A percentile compares a stretch with the other conserved stretches of the same genome.
phyloP scores from a whole-genome alignment of 2,888 invertebrate genomes.

The Acrocera orbiculus region DNA sequence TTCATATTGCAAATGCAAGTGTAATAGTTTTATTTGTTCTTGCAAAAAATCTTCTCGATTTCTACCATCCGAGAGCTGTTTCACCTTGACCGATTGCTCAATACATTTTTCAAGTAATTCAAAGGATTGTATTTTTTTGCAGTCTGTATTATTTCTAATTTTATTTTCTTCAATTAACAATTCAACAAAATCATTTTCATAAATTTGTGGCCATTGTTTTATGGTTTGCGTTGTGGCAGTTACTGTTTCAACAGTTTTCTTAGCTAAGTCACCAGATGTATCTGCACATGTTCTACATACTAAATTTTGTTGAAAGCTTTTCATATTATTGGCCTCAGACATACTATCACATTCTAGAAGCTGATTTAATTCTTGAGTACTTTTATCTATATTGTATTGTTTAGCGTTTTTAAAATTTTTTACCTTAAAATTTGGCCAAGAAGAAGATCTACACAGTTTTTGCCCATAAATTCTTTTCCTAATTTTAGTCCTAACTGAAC shows the following conservation, averaged over 20 bases:
- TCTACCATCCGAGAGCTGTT: slow-evolving; percentile 13
- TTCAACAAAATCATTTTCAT: slow-evolving; percentile 58
- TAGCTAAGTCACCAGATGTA: slow-evolving; percentile 13
- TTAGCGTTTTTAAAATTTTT: no score
- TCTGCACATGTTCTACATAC: slow-evolving; percentile 4
- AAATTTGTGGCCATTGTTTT: slow-evolving; percentile 49
- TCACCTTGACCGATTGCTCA: slow-evolving; percentile 19
- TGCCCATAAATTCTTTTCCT: no score
- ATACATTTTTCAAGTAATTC: slow-evolving; percentile 45
- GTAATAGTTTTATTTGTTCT: slow-evolving; percentile 61
- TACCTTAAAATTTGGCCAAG: no score
- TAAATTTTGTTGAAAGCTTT: not conserved
- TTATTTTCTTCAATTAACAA: slow-evolving; percentile 37
- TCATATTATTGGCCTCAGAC: no score
- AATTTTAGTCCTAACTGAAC: no score
- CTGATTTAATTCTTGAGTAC: no score
- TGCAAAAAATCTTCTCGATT: slow-evolving; percentile 20
- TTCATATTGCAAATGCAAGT: slow-evolving; percentile 78
- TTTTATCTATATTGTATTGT: no score
- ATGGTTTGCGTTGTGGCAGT: slow-evolving; percentile 44
- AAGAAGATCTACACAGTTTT: no score
- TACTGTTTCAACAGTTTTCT: slow-evolving; percentile 12
- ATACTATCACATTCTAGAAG: no score
- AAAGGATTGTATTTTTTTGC: slow-evolving; percentile 29
- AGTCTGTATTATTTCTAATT: slow-evolving; percentile 13